These are phyloP conservation scores for Ornithoptera priamus DNA, from an alignment of 2,888 invertebrate species.

Conservation along the genomic window DNA sequence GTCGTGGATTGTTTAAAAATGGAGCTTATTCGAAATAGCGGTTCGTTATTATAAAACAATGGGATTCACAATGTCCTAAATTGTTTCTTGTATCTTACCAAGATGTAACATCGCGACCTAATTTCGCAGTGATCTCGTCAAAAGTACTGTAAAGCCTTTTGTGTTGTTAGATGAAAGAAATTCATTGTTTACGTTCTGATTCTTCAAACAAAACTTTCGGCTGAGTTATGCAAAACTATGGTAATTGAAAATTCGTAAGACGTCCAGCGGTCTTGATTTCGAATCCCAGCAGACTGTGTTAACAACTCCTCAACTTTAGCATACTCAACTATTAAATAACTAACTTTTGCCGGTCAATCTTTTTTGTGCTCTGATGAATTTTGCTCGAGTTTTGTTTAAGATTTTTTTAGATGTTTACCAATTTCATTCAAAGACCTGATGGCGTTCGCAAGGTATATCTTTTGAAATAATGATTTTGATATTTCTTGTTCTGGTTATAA, in stretches of 20 bases:
- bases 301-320: background rate
- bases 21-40: background rate
- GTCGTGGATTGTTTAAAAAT: no score
- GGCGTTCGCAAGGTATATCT: no score
- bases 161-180: background rate
- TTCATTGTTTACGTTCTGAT: background rate
- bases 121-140: background rate
- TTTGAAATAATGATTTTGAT: no score
- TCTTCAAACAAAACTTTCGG: background rate
- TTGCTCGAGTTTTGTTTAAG: background rate
- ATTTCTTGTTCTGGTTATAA: no score
- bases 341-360: background rate
- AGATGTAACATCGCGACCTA: background rate
- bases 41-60: background rate
- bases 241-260: background rate
- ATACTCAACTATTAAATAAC: background rate
- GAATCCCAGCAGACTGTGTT: background rate
- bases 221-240: background rate
- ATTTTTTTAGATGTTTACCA: background rate
- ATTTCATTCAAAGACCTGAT: no score
- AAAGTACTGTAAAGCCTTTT: constrained; percentile 9
- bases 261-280: background rate
- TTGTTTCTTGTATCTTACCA: background rate
- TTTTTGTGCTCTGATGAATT: background rate
- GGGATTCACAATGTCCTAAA: background rate